Base-by-base conservation (phyloP, 2,888 invertebrate genomes). In the Eumacrocentrus americanus region DNA sequence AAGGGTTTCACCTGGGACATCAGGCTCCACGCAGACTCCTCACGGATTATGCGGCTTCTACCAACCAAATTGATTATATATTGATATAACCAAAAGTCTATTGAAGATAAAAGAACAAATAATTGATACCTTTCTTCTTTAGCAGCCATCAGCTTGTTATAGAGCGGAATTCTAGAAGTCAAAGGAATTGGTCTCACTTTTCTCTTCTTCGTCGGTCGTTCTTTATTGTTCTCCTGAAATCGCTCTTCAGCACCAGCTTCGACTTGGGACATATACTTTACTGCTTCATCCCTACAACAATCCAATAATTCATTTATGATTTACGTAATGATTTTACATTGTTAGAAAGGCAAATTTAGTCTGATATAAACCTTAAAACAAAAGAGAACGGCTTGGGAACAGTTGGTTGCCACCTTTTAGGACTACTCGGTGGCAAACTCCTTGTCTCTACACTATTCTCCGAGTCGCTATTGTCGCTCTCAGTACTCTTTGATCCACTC, bases 371-470 rank as follows among this genome's bases (percentile, higher is more conserved):
- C 89, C 89, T 86, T 67, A 87, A 83, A 1, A 88, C 88, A 85
- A 89, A 89, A 78, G 86, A 86, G 74, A 89, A 90, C 1, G 89
- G 88, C 74, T 88, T 88, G 0, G 89, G 88, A 58, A 88, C 82
- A 0, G 89, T 89, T 16, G 78, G 76, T 12, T 76, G 73, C 80
- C 77, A 78, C 46, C 74, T 73, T 54, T 77, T 76, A n/a, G 78
- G 73, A 62, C 69, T 73, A 16, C 64, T 67, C 1, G 79, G 71
- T 14, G 80, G 76, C 23, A 79, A 66, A 56, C 78, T 81, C 57
- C 75, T 77, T 1, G 78, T 77, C 58, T 77, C 79, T 11, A 71
- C 69, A 54, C 78, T 79, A 42, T 82, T 82, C 2, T 60, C 69
- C 3, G 67, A 64, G 35, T 77, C 77, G 60, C 74, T 79, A 5